Evolutionary conservation across 53 echinoderm and acorn worm genomes (phyloP).

Genomic region (Temnopleurus reevesii): DNA sequence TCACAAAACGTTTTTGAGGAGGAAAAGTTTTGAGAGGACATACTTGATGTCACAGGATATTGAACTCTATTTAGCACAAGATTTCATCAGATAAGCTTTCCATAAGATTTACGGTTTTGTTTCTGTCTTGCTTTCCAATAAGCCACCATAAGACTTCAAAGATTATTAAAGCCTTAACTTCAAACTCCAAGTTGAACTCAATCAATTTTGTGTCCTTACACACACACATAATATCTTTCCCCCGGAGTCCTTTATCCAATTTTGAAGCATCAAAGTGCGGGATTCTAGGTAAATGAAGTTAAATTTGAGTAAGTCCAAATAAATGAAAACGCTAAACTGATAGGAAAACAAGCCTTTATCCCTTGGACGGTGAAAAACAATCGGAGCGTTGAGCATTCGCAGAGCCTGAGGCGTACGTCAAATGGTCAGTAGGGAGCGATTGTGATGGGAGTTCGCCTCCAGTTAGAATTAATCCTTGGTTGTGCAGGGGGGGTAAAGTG

Average conservation of each 20-base stretch:
- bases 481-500: neutral
- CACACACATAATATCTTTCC: neutral
- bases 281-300: neutral
- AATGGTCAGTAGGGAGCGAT: neutral
- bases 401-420: neutral
- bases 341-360: neutral
- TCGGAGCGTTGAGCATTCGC: neutral
- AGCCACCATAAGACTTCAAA: neutral
- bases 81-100: neutral
- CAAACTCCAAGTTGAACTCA: neutral
- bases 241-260: neutral
- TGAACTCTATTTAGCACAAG: too few relatives aligned
- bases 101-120: too few relatives aligned
- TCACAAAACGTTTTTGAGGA: too few relatives aligned
- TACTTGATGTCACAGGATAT: too few relatives aligned
- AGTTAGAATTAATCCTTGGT: conserved; percentile 20
- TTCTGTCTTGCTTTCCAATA: neutral
- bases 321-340: neutral
- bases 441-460: neutral
- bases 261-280: neutral
- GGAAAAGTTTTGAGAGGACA: too few relatives aligned
- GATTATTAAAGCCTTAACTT: too few relatives aligned
- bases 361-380: neutral
- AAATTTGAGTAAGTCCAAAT: neutral
- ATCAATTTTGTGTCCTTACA: neutral